Percentiles rank a stretch among this genome's conserved stretches.
phyloP scores from a whole-genome alignment of 2,113 vertebrate species.

The Myiozetetes cayanensis region DNA sequence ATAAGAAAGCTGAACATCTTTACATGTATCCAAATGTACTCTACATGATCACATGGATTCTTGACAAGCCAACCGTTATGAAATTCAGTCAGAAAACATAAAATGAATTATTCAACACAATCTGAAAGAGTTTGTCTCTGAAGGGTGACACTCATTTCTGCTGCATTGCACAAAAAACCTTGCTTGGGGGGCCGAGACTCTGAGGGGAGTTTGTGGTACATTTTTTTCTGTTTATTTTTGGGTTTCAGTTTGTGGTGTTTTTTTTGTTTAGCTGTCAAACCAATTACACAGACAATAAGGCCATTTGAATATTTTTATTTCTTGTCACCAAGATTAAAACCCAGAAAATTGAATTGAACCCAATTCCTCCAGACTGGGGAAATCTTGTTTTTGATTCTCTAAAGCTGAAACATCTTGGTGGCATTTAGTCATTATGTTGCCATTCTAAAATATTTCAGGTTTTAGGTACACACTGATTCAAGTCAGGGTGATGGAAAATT shows the following conservation, averaged over 20 bases:
- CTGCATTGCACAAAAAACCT: background rate
- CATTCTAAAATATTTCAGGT: background rate
- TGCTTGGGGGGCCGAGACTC: background rate
- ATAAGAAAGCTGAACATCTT: conserved; percentile 23
- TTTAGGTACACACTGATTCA: background rate
- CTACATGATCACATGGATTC: background rate
- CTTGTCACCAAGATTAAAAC: background rate
- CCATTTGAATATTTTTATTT: background rate
- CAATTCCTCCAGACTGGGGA: background rate
- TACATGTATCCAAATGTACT: background rate
- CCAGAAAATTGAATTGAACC: background rate
- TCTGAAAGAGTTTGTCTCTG: conserved; percentile 28
- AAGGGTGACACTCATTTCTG: background rate
- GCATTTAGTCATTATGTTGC: background rate
- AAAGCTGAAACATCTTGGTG: background rate
- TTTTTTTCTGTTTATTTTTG: background rate
- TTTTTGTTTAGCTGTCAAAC: background rate
- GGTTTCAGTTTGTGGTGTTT: background rate
- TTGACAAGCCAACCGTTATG: conserved; percentile 20
- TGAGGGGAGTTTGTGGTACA: background rate
- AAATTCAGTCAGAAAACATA: conserved; percentile 43
- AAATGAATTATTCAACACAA: conserved; percentile 53
- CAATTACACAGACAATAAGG: background rate
- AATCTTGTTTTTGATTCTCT: background rate
- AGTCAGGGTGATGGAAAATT: background rate